Evolutionary conservation across 2,797 vertebrate species (phyloP).

Genomic region (Ptychadena robeensis): DNA sequence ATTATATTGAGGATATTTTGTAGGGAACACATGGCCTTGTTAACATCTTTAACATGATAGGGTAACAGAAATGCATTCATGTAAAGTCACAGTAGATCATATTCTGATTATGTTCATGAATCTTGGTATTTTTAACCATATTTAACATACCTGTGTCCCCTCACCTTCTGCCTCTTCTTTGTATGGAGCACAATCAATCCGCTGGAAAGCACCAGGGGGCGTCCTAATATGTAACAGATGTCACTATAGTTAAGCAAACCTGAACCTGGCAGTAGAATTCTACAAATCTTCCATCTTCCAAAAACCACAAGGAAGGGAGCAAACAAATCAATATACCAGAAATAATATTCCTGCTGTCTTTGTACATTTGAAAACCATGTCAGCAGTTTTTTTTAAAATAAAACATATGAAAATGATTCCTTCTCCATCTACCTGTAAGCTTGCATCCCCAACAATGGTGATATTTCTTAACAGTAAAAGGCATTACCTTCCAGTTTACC

Average conservation of each 20-base stretch:
- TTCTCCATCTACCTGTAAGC: neutral
- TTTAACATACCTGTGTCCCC: conserved; percentile 36
- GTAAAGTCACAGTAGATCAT: neutral
- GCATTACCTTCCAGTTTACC: neutral
- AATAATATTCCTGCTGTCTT: conserved; percentile 26
- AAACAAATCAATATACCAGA: conserved; percentile 7
- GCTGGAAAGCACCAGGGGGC: conserved; percentile 42
- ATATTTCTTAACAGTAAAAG: neutral
- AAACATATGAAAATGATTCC: neutral
- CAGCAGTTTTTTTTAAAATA: conserved; percentile 10
- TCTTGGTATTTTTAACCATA: conserved; percentile 7
- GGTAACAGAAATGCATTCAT: neutral
- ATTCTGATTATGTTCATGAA: conserved; percentile 7
- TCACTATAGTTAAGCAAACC: conserved; percentile 56
- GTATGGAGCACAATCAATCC: conserved; percentile 44
- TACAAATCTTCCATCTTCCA: conserved; percentile 51
- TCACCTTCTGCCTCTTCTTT: conserved; percentile 33
- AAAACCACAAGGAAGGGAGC: neutral
- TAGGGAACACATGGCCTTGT: too few relatives aligned
- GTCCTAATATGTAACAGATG: conserved; percentile 52
- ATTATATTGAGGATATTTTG: too few relatives aligned
- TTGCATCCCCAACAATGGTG: neutral
- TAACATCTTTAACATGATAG: too few relatives aligned
- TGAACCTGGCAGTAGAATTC: conserved; percentile 16
- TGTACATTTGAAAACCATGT: conserved; percentile 4